Conservation (phyloP, 2,888 invertebrate genomes). For the Drosophila ustulata region DNA sequence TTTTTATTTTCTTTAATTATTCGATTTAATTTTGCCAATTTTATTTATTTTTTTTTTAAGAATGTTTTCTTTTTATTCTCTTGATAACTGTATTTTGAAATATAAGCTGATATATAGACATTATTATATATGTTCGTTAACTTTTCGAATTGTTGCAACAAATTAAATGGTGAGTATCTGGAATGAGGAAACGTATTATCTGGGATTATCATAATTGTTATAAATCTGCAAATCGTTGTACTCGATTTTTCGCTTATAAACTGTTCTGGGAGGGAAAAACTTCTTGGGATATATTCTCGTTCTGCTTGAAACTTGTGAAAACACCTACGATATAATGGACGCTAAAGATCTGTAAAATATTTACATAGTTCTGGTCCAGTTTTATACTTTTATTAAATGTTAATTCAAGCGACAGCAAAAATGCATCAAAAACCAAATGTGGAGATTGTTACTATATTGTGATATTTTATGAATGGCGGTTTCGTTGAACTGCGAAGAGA, state of each 20-base stretch:
- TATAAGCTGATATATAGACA: not conserved
- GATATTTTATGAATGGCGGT: not conserved
- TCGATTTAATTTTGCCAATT: not conserved
- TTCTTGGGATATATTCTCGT: not conserved
- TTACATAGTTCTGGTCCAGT: not conserved
- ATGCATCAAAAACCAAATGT: not conserved
- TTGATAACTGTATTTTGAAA: not conserved
- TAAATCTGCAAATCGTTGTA: too few species aligned
- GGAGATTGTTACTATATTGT: not conserved
- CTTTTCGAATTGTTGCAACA: not conserved
- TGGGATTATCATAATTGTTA: too few species aligned
- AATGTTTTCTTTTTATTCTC: not conserved
- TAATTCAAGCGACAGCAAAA: not conserved
- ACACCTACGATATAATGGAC: not conserved
- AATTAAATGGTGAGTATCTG: not conserved
- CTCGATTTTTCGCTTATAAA: not conserved
- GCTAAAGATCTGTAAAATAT: not conserved
- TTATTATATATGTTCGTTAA: not conserved
- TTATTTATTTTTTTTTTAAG: not conserved
- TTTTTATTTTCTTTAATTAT: not conserved
- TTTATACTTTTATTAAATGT: not conserved
- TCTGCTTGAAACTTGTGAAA: not conserved
- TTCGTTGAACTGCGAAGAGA: not conserved
- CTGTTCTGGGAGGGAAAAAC: not conserved
- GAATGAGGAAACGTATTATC: too few species aligned